Percentiles rank a stretch among this genome's conserved stretches.
Conservation (phyloP, 1,140 invertebrate species). For the Zaprionus camerounensis region DNA sequence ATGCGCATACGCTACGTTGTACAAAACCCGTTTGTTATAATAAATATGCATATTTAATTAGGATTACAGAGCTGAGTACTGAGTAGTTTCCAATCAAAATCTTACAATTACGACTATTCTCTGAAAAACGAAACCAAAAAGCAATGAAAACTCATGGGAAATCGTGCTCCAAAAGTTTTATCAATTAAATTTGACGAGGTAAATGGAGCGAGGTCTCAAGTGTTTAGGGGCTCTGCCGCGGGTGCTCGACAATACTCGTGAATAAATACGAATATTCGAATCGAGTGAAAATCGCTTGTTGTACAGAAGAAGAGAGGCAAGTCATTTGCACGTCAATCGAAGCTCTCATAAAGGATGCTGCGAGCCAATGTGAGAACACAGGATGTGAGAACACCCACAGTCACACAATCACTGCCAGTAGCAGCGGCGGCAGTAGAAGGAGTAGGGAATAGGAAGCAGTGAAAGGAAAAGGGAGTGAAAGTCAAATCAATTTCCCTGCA, state of each 20-base stretch:
- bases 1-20: slow-evolving; percentile 22
- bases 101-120: not conserved
- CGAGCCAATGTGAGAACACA: slow-evolving; percentile 10
- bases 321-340: slow-evolving; percentile 27
- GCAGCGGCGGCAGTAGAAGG: not conserved
- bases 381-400: slow-evolving; percentile 6
- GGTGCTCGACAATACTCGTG: not conserved
- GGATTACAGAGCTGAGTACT: not conserved
- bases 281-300: slow-evolving; percentile 10
- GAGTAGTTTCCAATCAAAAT: not conserved
- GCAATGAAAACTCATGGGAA: not conserved
- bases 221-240: not conserved
- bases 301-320: slow-evolving; percentile 14
- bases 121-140: not conserved
- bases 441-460: slow-evolving; percentile 5
- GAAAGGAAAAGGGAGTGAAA: not conserved
- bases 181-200: slow-evolving; percentile 2
- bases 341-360: slow-evolving; percentile 29
- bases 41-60: not conserved
- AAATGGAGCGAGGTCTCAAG: not conserved
- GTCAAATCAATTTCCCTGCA: slow-evolving; percentile 36
- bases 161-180: not conserved
- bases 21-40: not conserved
- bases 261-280: slow-evolving; percentile 9
- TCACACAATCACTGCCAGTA: slow-evolving; percentile 8